A percentile compares a stretch with the other conserved stretches of the same genome.
These are phyloP conservation scores for Phoenicopterus ruber DNA, from an alignment of 2,113 vertebrate genomes.

Conservation along the genomic window DNA sequence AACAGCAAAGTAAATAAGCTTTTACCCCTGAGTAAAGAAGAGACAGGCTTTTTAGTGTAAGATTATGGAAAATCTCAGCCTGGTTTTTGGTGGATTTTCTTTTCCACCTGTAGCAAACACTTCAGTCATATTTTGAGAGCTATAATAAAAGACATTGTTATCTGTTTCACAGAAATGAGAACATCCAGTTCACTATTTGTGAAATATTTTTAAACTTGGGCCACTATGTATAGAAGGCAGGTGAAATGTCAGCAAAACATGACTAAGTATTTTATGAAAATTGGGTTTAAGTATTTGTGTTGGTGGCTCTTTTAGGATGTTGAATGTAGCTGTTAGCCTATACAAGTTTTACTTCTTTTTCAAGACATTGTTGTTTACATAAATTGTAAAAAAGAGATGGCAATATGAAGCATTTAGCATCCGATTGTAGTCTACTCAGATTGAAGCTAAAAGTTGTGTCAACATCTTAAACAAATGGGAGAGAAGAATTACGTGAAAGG, in stretches of 20 bases:
- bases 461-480: not conserved
- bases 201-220: not conserved
- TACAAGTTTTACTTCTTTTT: not conserved
- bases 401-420: not conserved
- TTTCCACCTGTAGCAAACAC: not conserved
- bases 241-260: not conserved
- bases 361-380: not conserved
- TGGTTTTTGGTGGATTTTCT: not conserved
- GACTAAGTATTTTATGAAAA: not conserved
- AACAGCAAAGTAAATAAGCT: not conserved
- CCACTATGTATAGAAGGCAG: not conserved
- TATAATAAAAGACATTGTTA: not conserved
- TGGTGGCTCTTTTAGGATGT: not conserved
- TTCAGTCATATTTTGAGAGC: not conserved
- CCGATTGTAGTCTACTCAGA: not conserved
- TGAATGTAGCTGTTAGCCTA: not conserved
- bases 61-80: not conserved
- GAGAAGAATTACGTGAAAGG: not conserved
- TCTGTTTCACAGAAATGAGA: not conserved
- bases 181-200: not conserved
- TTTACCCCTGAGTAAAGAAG: not conserved
- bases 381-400: not conserved
- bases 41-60: not conserved
- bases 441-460: constrained; percentile 4
- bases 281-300: not conserved